Conservation (phyloP, 2,797 vertebrate genomes). For the Benthosema pterotum region DNA sequence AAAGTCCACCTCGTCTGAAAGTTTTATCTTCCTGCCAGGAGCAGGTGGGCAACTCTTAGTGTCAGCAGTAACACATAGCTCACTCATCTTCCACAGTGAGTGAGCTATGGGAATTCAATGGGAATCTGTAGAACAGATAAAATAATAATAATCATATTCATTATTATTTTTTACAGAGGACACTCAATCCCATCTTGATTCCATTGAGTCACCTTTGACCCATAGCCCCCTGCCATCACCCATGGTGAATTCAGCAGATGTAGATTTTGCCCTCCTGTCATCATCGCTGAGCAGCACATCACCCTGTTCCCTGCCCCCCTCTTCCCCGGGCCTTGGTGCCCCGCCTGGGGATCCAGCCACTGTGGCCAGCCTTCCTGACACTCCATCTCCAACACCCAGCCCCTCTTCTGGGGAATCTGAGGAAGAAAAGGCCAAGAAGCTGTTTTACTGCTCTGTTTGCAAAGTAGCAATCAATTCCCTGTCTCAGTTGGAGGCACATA, state of each 20-base stretch:
- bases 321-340: constrained; percentile 30
- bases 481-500: constrained; percentile 89
- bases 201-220: constrained; percentile 58
- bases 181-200: constrained; percentile 46
- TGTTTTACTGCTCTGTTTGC: constrained; percentile 89
- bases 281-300: constrained; percentile 48
- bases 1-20: too few relatives aligned
- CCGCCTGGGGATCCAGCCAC: constrained; percentile 46
- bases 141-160: too few relatives aligned
- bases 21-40: too few relatives aligned
- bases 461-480: constrained; percentile 90
- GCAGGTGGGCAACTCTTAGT: too few relatives aligned
- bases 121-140: too few relatives aligned
- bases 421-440: constrained; percentile 87
- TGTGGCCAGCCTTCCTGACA: constrained; percentile 43
- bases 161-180: constrained; percentile 64
- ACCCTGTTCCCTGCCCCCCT: constrained; percentile 54
- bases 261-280: constrained; percentile 49
- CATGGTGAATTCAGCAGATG: constrained; percentile 50
- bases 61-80: too few relatives aligned
- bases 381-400: constrained; percentile 59
- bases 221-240: constrained; percentile 40
- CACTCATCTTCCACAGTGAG: too few relatives aligned
- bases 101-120: too few relatives aligned
- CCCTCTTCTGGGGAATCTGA: constrained; percentile 77